Base-by-base conservation (phyloP, 2,888 invertebrate genomes). In the Rotaria socialis region DNA sequence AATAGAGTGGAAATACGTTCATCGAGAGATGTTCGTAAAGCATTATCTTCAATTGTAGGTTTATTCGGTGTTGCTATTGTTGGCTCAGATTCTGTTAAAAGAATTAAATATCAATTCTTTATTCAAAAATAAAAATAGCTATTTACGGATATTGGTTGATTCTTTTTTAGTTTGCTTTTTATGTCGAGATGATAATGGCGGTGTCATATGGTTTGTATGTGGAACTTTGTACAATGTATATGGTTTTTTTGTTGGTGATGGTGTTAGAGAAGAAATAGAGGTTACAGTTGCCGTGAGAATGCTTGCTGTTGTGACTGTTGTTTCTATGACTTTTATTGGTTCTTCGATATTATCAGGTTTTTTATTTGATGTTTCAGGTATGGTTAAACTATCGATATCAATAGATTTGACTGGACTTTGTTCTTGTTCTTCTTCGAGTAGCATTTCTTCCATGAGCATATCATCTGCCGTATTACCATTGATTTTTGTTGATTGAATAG, bases 201-300 rank as follows among this genome's bases (percentile, higher is more conserved):
- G 75, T 24, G 75, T 75, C 43, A 22, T 75, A 47, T 75, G 75
- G 19, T 75, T 75, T 75, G 75, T 75, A 43, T 43, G 41, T 16
- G 75, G 47, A 41, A 75, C 75, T 75, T 75, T 75, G 41, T 75
- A 75, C 75, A 75, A 75, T 24, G 75, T 75, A 75, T 75, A 75
- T 43, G 75, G 75, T 75, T 47, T 75, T 43, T 43, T 75, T 43
- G 41, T 75, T 22, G 67, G 67, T 67, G 67, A 67, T 14, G 67
- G 67, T n/a, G 35, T 67, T 16, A 43, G 16, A 43, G 75, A 47
- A 6, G 75, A 8, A 24, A 43, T 11, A 11, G 75, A 22, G 19
- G 75, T 43, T 75, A 8, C 47, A 24, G 22, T 41, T 47, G 41
- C 2, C 5, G n/a, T 24, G 22, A 24, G 7, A 43, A 22, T 22